Conservation (phyloP, 2,797 vertebrate genomes). For the Ceryle rudis region DNA sequence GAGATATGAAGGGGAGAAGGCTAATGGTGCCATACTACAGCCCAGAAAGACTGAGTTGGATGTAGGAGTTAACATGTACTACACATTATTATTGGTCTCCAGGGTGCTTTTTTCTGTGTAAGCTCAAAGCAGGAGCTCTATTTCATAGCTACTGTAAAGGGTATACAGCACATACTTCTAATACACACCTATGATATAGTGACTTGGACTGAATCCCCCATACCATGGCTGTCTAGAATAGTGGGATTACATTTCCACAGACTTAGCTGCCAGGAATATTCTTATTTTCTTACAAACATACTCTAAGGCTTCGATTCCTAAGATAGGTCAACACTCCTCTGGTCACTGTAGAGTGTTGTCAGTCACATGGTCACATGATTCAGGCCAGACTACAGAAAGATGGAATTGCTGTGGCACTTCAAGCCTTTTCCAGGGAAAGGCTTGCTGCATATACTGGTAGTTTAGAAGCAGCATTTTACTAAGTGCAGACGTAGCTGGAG, state of each 20-base stretch:
- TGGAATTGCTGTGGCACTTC: neutral
- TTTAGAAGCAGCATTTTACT: neutral
- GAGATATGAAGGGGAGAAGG: neutral
- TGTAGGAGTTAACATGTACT: neutral
- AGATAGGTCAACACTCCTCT: neutral
- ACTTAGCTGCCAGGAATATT: neutral
- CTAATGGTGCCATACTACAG: neutral
- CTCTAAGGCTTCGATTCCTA: neutral
- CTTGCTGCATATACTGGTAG: neutral
- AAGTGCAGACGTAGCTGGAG: neutral
- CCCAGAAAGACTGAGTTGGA: neutral
- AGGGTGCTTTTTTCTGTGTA: neutral
- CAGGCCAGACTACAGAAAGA: neutral
- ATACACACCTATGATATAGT: neutral
- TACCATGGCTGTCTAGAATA: neutral
- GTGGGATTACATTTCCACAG: neutral
- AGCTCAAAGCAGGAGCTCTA: neutral
- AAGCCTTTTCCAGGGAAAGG: neutral
- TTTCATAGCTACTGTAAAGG: neutral
- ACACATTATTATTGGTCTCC: neutral
- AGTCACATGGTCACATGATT: neutral
- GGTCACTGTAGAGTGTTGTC: rapidly evolving
- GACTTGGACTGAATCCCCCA: neutral
- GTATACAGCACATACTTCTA: neutral
- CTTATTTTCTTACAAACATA: neutral